Base-by-base conservation (phyloP, 2,797 vertebrate species). In the Pangasius macronema region DNA sequence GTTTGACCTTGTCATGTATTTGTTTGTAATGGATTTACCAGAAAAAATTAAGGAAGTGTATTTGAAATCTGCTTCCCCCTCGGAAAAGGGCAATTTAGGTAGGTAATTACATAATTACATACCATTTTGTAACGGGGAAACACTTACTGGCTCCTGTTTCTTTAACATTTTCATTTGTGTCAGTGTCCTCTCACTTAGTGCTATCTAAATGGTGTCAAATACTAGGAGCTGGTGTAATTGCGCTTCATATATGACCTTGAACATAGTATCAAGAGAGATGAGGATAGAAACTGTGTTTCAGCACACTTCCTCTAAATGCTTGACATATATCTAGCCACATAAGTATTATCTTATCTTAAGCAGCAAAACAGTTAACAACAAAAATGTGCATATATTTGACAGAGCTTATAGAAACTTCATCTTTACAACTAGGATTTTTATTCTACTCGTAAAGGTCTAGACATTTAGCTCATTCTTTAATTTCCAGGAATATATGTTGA, bases 121-220 rank as follows among this genome's bases (percentile, higher is more conserved):
- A 79, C 51, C 7, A 36, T 55, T 55, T 76, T 22, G 14, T 39
- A 33, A n/a, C n/a, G 49, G 24, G 14, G 24, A 76, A 77, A 76
- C 67, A 46, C 33, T 2, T 18, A 55, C 13, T 65, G 18, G 59
- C 57, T 84, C 49, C 33, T 83, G 92, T 63, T 72, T 75, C 42
- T 73, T 72, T 77, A 87, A 77, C 36, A 83, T 77, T 65, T 51
- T 16, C 33, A 81, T 49, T 46, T 49, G 6, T 73, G 94, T 92
- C 94, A 89, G 65, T 88, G 87, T 87, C 90, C 91, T 92, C 89
- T 91, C 92, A 90, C 89, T 87, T 91, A 88, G 83, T 91, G 93
- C 92, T 92, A 51, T 82, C 84, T 85, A 65, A 88, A 88, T 76
- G 83, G 87, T 88, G 84, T 88, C 87, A 88, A 76, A 85, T 82